Base-by-base conservation (phyloP, 2,797 vertebrate genomes). In the Rhincodon typus region DNA sequence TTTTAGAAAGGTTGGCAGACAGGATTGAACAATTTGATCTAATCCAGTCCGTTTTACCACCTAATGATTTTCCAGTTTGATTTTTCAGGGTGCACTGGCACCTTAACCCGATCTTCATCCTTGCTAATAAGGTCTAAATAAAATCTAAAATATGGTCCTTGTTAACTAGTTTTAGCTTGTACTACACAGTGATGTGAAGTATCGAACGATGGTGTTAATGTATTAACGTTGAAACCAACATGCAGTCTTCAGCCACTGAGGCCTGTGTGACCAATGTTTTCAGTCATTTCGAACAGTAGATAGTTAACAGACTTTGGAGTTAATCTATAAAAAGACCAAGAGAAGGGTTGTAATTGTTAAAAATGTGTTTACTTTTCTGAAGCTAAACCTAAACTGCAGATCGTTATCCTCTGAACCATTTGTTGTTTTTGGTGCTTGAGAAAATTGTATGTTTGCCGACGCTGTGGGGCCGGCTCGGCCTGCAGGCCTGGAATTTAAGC, bases 331-430 rank as follows among this genome's bases (percentile, higher is more conserved):
- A 91, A 72, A 94, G 67, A 72, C 67, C 42, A 53, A 72, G 88
- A 91, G 34, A 91, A 94, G 69, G 42, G 42, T 74, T 94, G 66
- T 74, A 94, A 94, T 94, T 94, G 38, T 94, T 94, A 94, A 94
- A 72, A 94, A 30, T 34, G 69, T 94, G 94, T 94, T 94, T 94
- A 74, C 67, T 72, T 94, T 94, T 94, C 69, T 30, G 94, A 70
- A 50, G 25, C 67, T 94, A 50, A 46, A 74, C 69, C 70, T 94
- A 74, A 94, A 72, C 94, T 94, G 6, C 66, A 74, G 94, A 94
- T 74, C 42, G 30, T 94, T 94, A 94, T 94, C 94, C 42, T 70
- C 67, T 25, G 42, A 72, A 94, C 67, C 94, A 94, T 94, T 94
- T 94, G 94, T 94, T 94, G 69, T 94, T 94, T 94, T 50, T 72